These are phyloP conservation scores for Limanda limanda DNA, from an alignment of 2,113 vertebrate genomes.

Conservation along the genomic window DNA sequence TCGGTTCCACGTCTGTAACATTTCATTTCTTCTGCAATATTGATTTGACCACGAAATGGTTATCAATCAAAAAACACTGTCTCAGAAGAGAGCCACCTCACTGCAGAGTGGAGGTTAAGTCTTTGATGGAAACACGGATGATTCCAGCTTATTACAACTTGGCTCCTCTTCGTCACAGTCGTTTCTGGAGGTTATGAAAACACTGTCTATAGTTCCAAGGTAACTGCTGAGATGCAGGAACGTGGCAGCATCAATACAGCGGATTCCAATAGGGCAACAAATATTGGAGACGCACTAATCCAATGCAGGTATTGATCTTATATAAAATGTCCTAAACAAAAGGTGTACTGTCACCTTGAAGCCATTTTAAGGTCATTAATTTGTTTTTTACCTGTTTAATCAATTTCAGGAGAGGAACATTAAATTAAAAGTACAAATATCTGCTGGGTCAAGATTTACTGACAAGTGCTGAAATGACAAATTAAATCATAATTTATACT, in stretches of 20 bases:
- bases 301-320: not conserved
- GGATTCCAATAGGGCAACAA: not conserved
- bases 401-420: not conserved
- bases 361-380: not conserved
- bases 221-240: not conserved
- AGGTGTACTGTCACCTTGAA: not conserved
- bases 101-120: not conserved
- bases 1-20: slow-evolving; percentile 3
- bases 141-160: slow-evolving; percentile 8
- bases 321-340: too few relatives aligned
- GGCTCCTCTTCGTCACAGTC: not conserved
- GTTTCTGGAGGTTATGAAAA: not conserved
- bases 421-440: slow-evolving; percentile 2
- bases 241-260: not conserved
- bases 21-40: slow-evolving; percentile 31
- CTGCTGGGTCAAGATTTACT: not conserved
- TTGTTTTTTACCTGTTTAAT: not conserved
- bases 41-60: slow-evolving; percentile 36
- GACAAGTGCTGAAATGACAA: not conserved
- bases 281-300: not conserved
- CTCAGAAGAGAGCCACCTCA: not conserved
- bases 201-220: not conserved
- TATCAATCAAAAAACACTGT: slow-evolving; percentile 11
- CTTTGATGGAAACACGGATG: slow-evolving; percentile 5
- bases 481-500: not conserved